phyloP scores from a whole-genome alignment of 37 sponge, comb jelly and placozoan species.

The Aplysina aerophoba region DNA sequence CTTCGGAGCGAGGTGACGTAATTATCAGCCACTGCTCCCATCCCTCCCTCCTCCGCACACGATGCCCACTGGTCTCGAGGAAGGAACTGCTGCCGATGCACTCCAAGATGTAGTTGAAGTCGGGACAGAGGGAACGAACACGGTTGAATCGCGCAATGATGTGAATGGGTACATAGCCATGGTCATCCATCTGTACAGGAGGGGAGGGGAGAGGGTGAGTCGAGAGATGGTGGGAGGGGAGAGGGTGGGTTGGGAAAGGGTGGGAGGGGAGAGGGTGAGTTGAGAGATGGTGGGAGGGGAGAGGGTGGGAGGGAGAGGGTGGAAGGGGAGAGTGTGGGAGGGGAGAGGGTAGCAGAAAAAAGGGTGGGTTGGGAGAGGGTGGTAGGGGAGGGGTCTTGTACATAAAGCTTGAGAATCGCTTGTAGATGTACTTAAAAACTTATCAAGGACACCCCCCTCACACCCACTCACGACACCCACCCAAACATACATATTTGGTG shows the following conservation, averaged over 20 bases:
- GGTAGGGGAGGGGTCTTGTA: too few relatives aligned
- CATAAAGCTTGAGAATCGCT: too few relatives aligned
- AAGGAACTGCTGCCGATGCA: slow-evolving; percentile 47
- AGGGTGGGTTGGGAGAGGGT: too few relatives aligned
- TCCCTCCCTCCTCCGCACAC: slow-evolving; percentile 70
- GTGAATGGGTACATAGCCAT: slow-evolving; percentile 86
- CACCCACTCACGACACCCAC: too few relatives aligned
- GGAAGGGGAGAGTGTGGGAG: neutral
- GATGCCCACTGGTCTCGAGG: slow-evolving; percentile 60
- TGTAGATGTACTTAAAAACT: too few relatives aligned
- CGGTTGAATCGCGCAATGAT: slow-evolving; percentile 93
- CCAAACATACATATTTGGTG: too few relatives aligned
- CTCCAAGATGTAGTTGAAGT: slow-evolving; percentile 80
- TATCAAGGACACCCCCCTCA: too few relatives aligned
- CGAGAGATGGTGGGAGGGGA: neutral
- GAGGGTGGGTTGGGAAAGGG: neutral
- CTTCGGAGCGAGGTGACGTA: slow-evolving; percentile 20
- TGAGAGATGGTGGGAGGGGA: neutral
- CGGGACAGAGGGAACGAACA: slow-evolving; percentile 81
- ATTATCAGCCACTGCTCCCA: slow-evolving; percentile 80
- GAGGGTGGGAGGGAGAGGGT: neutral
- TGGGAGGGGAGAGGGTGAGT: neutral
- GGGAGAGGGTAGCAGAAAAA: too few relatives aligned
- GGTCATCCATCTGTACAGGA: slow-evolving; percentile 88
- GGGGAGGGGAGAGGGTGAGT: neutral